phyloP scores from a whole-genome alignment of 2,797 vertebrate species.

The Neomorphus geoffroyi region DNA sequence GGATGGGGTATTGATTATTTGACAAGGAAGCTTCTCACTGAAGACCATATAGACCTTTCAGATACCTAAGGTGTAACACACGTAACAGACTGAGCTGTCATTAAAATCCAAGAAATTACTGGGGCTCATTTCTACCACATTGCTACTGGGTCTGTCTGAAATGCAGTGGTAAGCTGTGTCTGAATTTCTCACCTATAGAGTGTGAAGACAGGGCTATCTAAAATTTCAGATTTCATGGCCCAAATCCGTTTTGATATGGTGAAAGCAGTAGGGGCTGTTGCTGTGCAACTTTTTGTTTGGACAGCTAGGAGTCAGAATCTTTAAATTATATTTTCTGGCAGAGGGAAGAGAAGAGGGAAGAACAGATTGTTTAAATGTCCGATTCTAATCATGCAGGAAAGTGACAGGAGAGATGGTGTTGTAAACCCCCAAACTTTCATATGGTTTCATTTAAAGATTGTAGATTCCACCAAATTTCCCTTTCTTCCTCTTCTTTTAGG shows the following conservation, averaged over 20 bases:
- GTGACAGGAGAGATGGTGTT: not conserved
- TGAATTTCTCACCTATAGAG: not conserved
- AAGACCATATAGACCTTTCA: not conserved
- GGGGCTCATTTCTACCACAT: not conserved
- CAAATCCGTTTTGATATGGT: not conserved
- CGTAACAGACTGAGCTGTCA: not conserved
- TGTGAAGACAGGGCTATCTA: not conserved
- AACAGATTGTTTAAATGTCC: constrained; percentile 15
- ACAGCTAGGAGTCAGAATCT: constrained; percentile 16
- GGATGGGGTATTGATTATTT: not conserved
- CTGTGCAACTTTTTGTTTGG: constrained; percentile 39
- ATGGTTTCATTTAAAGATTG: not conserved
- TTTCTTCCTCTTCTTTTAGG: not conserved
- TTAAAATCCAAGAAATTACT: not conserved
- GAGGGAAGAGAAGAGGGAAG: not conserved
- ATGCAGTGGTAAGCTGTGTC: not conserved
- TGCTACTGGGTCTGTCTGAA: not conserved
- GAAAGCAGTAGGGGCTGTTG: not conserved
- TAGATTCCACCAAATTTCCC: not conserved
- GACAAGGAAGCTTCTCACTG: not conserved
- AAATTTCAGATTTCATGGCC: not conserved
- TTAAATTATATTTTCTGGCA: not conserved
- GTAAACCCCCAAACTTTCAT: not conserved
- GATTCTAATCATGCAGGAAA: constrained; percentile 3
- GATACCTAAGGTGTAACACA: not conserved